These are phyloP conservation scores for Odontocerum albicorne DNA, from an alignment of 2,888 invertebrate species.

Conservation along the genomic window DNA sequence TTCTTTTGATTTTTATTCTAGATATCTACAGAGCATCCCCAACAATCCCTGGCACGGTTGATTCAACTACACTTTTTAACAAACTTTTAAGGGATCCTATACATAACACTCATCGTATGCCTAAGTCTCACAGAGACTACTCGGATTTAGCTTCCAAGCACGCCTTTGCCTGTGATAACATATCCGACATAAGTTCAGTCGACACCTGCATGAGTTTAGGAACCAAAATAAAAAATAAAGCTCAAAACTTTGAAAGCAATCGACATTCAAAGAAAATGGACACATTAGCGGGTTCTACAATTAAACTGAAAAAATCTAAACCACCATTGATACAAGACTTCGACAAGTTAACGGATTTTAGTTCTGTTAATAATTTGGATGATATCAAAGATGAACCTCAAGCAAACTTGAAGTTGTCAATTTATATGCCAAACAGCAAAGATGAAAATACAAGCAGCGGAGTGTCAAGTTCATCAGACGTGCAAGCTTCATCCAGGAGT, in stretches of 20 bases:
- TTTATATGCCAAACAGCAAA: conserved; percentile 28
- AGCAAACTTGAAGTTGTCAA: conserved; percentile 24
- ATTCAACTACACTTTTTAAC: conserved; percentile 30
- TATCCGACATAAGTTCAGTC: conserved; percentile 45
- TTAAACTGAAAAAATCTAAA: conserved; percentile 25
- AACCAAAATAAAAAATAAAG: conserved; percentile 56
- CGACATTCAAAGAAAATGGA: conserved; percentile 43
- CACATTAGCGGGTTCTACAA: conserved; percentile 37
- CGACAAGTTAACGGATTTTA: conserved; percentile 12
- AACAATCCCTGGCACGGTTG: conserved; percentile 28
- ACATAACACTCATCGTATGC: neutral
- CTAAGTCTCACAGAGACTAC: conserved; percentile 1
- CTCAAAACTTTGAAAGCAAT: conserved; percentile 48
- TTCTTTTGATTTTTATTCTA: conserved; percentile 13
- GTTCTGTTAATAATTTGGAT: neutral
- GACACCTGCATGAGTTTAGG: conserved; percentile 56
- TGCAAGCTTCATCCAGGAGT: conserved; percentile 16
- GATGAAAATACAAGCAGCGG: conserved; percentile 36
- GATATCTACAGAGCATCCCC: conserved; percentile 22
- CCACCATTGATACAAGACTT: neutral
- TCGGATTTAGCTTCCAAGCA: conserved; percentile 11
- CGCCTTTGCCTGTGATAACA: conserved; percentile 21
- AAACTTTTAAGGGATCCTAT: conserved; percentile 32
- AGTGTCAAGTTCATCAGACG: conserved; percentile 35
- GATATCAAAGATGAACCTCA: conserved; percentile 1